Base-by-base conservation (phyloP, 2,888 invertebrate genomes). In the Trissolcus brochymenae region DNA sequence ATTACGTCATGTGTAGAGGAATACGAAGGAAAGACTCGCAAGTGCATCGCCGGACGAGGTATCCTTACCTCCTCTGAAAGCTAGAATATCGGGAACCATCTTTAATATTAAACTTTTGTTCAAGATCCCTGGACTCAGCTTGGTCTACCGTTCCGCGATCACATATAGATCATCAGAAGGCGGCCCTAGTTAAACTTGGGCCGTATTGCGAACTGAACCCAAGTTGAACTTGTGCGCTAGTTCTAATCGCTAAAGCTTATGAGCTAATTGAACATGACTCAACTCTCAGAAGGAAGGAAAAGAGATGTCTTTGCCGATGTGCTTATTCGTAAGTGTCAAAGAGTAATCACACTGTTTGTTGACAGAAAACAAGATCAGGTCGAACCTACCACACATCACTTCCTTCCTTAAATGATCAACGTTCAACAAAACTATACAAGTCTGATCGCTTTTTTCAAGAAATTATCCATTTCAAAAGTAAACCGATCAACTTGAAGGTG, bases 1-100 rank as follows among this genome's bases (percentile, higher is more conserved):
- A 82, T 84, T 86, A 85, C 84, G 82, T 85, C 82, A 61, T 76
- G 83, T 82, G 85, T 83, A 83, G 84, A 85, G 83, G 83, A 83
- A 84, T 83, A 85, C 83, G 83, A 81, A 85, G 84, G 83, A 82
- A 80, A 80, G 84, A 83, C 82, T 86, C 85, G 86, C 86, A 87
- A 86, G 86, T 87, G 86, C 87, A 84, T 87, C 86, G 83, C 82
- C 81, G 87, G 87, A 87, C 84, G 87, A 83, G 86, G 87, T 86
- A 86, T 89, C 88, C 89, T 89, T 89, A 89, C 89, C 89, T 89
- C 89, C 85, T 89, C 89, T 87, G 89, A 84, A 88, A 89, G 89
- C 89, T 89, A 89, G 87, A 89, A 89, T 88, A 88, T 84, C 83
- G 87, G 87, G 87, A 84, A 87, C 85, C 86, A 87, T 85, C 83